Evolutionary conservation across 1,140 invertebrate genomes (phyloP), one percentile per base, ranked within the genome.

Genomic region (Dendrolimus kikuchii): DNA sequence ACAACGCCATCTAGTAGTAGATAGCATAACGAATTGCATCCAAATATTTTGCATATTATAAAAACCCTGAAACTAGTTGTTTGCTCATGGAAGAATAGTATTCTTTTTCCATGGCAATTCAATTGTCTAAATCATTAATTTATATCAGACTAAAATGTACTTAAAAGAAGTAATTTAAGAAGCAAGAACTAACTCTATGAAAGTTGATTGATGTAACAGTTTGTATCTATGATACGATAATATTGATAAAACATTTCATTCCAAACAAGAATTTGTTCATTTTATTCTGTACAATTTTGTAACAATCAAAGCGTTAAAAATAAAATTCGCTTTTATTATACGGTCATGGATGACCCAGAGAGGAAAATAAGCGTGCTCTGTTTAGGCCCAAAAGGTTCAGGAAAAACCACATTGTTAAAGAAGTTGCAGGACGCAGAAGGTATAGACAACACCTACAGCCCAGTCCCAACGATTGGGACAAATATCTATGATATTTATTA

Each of bases 381-480:
- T 63, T 72, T 96, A 46, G 94, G 94, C 0, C 93, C 94, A 5
- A 89, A 90, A 47, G 91, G 93, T 49, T 92, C 93, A 1, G 95
- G 95, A 0, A 96, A 96, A 89, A 95, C 93, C 0, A 89, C 94
- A n/a, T 73, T 96, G 10, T 73, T 96, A 44, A 93, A 92, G 81
- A 91, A 90, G 46, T 76, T 96, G 5, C 91, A 94, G 77, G 89
- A 91, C 45, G 86, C 89, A 2, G 88, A 90, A 38, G 84, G 86
- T 1, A 91, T 94, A 6, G 92, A 94, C 62, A 90, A 92, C 51
- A 92, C 91, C 0, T 92, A 92, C 46, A 91, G 91, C 40, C 93
- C 92, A 2, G 92, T 95, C 23, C 90, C 93, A 5, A 95, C 95
- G 0, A 91, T 94, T 37, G 94, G 94, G 2, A 92, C 93, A 2